Evolutionary conservation across 2,797 vertebrate species (phyloP).

Genomic region (Karalla daura): DNA sequence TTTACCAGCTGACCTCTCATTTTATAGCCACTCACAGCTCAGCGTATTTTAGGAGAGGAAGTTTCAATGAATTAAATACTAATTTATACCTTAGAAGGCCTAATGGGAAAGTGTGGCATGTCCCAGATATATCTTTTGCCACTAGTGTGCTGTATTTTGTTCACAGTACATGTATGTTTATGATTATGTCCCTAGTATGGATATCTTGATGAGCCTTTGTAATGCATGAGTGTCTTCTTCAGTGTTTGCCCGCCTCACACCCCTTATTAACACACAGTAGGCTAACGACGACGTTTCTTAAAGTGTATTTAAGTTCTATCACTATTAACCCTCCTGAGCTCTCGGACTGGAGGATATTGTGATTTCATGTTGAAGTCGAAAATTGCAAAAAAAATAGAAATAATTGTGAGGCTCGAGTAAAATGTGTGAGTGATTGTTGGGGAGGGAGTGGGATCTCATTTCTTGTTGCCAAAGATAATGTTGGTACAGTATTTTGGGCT

Average conservation of each 20-base stretch:
- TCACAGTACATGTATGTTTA: slow-evolving; percentile 52
- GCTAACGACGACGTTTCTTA: slow-evolving; percentile 30
- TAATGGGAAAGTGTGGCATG: slow-evolving; percentile 10
- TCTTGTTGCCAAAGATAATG: slow-evolving; percentile 68
- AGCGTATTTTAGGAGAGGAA: slow-evolving; percentile 27
- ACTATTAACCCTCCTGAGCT: slow-evolving; percentile 42
- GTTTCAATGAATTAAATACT: slow-evolving; percentile 37
- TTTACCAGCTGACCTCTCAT: slow-evolving; percentile 26
- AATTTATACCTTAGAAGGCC: slow-evolving; percentile 50
- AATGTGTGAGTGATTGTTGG: background rate
- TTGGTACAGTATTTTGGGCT: slow-evolving; percentile 51
- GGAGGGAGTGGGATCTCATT: background rate
- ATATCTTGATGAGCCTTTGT: slow-evolving; percentile 36
- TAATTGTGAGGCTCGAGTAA: slow-evolving; percentile 4
- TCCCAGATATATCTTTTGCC: slow-evolving; percentile 37
- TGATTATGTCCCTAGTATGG: slow-evolving; percentile 35
- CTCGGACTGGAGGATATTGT: slow-evolving; percentile 21
- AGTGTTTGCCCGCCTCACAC: slow-evolving; percentile 10
- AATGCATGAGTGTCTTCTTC: slow-evolving; percentile 57
- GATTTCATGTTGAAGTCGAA: slow-evolving; percentile 70
- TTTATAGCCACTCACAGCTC: slow-evolving; percentile 40
- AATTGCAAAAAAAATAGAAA: background rate
- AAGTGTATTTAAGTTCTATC: slow-evolving; percentile 46
- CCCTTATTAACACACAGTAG: slow-evolving; percentile 5
- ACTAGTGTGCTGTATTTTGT: slow-evolving; percentile 54